Evolutionary conservation across 2,888 invertebrate genomes (phyloP).

Genomic region (Ferrisia virgata): DNA sequence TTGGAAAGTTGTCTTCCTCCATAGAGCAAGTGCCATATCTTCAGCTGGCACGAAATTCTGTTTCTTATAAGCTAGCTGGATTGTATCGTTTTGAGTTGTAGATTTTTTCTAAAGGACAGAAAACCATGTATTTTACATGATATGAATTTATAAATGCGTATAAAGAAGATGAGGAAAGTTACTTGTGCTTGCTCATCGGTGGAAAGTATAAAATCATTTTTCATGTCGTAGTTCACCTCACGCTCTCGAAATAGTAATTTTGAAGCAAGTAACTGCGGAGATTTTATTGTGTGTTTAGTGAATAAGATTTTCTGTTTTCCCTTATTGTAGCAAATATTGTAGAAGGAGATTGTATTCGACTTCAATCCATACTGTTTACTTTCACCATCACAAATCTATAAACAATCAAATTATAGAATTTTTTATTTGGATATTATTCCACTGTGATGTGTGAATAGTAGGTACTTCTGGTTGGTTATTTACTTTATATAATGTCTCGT

Average conservation of each 20-base stretch:
- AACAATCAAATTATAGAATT: not conserved
- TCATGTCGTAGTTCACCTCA: not conserved
- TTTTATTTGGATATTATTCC: too few relatives aligned
- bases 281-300: not conserved
- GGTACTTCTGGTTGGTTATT: too few relatives aligned
- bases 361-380: not conserved
- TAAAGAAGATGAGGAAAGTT: not conserved
- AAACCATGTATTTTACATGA: too few relatives aligned
- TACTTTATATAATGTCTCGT: too few relatives aligned
- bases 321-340: not conserved
- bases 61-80: not conserved
- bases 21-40: not conserved
- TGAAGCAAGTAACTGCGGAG: not conserved
- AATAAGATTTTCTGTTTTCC: not conserved
- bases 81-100: not conserved
- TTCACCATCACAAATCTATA: not conserved
- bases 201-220: not conserved
- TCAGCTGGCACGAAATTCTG: not conserved
- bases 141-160: not conserved
- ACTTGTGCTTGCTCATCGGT: not conserved
- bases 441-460: too few relatives aligned
- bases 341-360: not conserved
- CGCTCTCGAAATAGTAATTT: not conserved
- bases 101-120: not conserved
- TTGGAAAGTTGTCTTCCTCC: not conserved